Evolutionary conservation across 2,113 vertebrate species (phyloP).

Genomic region (Onychostruthus taczanowskii): DNA sequence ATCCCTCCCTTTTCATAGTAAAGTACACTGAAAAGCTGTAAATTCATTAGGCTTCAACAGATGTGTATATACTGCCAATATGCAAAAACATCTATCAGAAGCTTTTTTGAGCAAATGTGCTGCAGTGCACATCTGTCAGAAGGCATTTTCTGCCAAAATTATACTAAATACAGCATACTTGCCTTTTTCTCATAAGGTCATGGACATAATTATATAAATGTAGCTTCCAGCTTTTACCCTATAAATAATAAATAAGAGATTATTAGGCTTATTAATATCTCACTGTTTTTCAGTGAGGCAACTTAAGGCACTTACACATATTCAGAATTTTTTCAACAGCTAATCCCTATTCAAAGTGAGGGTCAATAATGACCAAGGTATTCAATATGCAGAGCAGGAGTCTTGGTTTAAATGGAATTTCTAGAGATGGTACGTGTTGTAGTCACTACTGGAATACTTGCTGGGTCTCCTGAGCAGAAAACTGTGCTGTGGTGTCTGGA

Average conservation of each 20-base stretch:
- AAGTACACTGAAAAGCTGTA: neutral
- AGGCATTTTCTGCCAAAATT: neutral
- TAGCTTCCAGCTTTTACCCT: neutral
- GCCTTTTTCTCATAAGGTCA: neutral
- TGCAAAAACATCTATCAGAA: neutral
- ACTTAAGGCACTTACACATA: neutral
- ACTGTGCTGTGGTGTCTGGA: neutral
- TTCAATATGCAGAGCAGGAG: neutral
- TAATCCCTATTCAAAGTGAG: neutral
- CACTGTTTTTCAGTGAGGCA: neutral
- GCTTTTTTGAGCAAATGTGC: neutral
- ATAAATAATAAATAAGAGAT: neutral
- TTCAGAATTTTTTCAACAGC: neutral
- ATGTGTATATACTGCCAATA: neutral
- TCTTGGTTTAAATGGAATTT: neutral
- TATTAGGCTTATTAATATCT: neutral
- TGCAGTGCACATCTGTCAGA: neutral
- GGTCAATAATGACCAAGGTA: neutral
- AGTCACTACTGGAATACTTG: neutral
- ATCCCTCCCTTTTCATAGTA: neutral
- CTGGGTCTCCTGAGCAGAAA: neutral
- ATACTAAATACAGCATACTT: neutral
- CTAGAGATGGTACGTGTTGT: neutral
- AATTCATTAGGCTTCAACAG: neutral
- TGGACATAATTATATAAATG: neutral